These are phyloP conservation scores for Smittia aterrima DNA, from an alignment of 2,888 invertebrate species.

Conservation along the genomic window DNA sequence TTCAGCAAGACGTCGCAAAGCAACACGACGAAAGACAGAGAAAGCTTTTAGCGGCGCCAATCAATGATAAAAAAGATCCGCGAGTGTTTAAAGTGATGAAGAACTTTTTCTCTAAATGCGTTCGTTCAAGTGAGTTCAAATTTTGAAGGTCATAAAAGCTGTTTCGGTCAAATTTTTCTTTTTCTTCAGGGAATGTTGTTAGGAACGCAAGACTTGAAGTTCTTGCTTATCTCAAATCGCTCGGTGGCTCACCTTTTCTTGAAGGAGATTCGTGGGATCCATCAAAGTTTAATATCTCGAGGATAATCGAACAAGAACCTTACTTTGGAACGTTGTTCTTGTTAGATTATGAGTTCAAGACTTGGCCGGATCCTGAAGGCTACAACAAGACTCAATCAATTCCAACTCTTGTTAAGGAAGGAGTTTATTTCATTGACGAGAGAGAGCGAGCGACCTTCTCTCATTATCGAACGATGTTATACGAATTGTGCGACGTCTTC, in stretches of 20 bases:
- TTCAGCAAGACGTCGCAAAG: neutral
- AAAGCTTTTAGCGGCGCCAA: neutral
- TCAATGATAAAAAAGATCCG: neutral
- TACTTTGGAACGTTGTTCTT: neutral
- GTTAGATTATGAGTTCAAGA: neutral
- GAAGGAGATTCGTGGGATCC: neutral
- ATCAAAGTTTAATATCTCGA: neutral
- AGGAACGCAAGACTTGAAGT: neutral
- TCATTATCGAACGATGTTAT: neutral
- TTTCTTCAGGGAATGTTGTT: neutral
- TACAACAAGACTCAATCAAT: neutral
- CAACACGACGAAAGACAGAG: neutral
- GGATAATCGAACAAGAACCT: neutral
- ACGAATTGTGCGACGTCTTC: neutral
- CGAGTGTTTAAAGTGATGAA: neutral
- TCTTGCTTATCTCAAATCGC: neutral
- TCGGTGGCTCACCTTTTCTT: neutral
- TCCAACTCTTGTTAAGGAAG: neutral
- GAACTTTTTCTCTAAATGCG: neutral
- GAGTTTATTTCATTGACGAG: neutral
- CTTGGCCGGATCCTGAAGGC: neutral
- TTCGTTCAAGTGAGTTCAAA: neutral
- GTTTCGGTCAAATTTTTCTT: no score
- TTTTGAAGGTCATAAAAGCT: neutral
- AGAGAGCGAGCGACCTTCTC: neutral